These are phyloP conservation scores for Tetragonisca angustula DNA, from an alignment of 2,888 invertebrate genomes.

Conservation along the genomic window DNA sequence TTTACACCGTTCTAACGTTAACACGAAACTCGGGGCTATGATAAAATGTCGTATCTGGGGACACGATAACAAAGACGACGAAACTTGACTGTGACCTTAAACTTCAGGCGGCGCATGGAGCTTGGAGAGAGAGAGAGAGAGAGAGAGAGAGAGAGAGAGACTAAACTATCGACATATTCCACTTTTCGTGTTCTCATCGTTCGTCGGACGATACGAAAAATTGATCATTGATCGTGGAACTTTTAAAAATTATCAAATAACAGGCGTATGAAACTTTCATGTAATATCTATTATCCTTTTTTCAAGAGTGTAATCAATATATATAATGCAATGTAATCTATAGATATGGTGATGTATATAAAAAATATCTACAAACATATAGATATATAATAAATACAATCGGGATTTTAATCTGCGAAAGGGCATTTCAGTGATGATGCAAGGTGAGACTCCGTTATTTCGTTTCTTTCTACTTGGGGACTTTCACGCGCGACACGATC, in stretches of 20 bases:
- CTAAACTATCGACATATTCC: background rate
- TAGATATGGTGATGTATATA: background rate
- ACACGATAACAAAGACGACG: slow-evolving; percentile 61
- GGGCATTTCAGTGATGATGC: background rate
- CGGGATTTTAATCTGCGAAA: background rate
- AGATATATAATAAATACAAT: background rate
- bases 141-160: background rate
- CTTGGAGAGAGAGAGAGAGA: slow-evolving; percentile 14
- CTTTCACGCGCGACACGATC: background rate
- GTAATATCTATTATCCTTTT: background rate
- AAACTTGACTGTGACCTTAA: slow-evolving; percentile 70
- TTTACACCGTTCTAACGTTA: slow-evolving; percentile 33
- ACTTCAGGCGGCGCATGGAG: slow-evolving; percentile 58
- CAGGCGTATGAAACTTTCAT: no score
- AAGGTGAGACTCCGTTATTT: slow-evolving; percentile 26
- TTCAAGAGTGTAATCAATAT: no score
- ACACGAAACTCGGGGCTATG: slow-evolving; percentile 25
- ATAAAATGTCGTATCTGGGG: slow-evolving; percentile 50
- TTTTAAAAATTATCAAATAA: no score
- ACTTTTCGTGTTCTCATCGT: background rate
- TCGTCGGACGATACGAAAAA: background rate
- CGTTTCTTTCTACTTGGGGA: slow-evolving; percentile 43
- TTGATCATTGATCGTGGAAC: no score
- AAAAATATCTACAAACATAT: background rate
- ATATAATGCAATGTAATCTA: background rate